phyloP scores from a whole-genome alignment of 2,888 invertebrate species.

The Meta bourneti region DNA sequence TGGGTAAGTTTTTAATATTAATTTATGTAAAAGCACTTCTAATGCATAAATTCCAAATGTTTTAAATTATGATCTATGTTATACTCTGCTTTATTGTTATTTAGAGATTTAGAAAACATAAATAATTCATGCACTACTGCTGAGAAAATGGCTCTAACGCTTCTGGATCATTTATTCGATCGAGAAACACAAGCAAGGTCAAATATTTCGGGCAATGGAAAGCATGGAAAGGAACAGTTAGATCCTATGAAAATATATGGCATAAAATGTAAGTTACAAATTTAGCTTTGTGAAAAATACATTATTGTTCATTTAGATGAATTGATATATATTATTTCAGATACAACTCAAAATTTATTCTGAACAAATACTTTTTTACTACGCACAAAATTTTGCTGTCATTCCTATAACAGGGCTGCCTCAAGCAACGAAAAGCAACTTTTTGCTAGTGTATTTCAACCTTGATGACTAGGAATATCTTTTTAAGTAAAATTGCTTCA shows the following conservation, averaged over 20 bases:
- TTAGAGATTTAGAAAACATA: slow-evolving; percentile 81
- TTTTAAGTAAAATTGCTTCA: no score
- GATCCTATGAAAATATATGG: slow-evolving; percentile 83
- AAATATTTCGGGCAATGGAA: slow-evolving; percentile 83
- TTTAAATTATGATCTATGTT: background rate
- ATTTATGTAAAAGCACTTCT: no score
- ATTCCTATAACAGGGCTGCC: background rate
- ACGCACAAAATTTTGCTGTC: no score
- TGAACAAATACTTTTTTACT: no score
- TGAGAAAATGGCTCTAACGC: slow-evolving; percentile 83
- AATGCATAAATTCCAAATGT: background rate
- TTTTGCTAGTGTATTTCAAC: no score
- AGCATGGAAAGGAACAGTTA: slow-evolving; percentile 83
- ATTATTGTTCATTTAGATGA: no score
- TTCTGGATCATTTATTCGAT: slow-evolving; percentile 83
- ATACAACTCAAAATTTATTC: no score
- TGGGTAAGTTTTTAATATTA: no score
- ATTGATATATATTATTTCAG: no score
- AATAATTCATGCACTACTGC: slow-evolving; percentile 83
- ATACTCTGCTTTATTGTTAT: slow-evolving; percentile 16
- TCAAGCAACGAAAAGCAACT: no score
- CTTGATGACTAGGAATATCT: no score
- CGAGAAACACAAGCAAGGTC: slow-evolving; percentile 83
- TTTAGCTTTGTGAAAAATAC: background rate
- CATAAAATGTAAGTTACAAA: slow-evolving; percentile 80